These are phyloP conservation scores for Chrysocyon brachyurus DNA, from an alignment of 2,797 vertebrate species.

Conservation along the genomic window DNA sequence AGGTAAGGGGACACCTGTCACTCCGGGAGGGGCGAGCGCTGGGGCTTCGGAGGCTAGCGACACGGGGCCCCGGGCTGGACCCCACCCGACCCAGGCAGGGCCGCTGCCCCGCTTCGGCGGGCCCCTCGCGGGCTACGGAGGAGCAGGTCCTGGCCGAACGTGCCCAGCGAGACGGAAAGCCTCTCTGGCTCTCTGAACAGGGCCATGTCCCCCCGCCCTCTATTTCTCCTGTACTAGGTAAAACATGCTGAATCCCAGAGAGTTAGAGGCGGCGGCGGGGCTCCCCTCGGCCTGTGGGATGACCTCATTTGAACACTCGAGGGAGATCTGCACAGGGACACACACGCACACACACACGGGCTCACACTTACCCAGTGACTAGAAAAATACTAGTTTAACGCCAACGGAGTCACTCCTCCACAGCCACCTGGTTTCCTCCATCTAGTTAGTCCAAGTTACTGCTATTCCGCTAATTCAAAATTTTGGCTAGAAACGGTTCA, in stretches of 20 bases:
- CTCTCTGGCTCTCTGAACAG: not conserved
- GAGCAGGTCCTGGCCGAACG: not conserved
- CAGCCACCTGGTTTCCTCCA: not conserved
- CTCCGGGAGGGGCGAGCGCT: no score
- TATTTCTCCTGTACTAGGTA: conserved; percentile 25
- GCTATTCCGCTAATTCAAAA: not conserved
- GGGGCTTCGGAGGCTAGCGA: no score
- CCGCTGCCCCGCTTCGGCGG: no score
- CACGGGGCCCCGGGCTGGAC: no score
- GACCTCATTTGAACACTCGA: not conserved
- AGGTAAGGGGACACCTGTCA: no score
- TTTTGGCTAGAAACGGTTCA: not conserved
- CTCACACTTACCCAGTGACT: not conserved
- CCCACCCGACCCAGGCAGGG: no score
- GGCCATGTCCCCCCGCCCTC: not conserved
- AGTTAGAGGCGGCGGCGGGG: not conserved
- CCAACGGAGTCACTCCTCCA: not conserved
- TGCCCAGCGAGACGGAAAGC: not conserved
- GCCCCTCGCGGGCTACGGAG: not conserved
- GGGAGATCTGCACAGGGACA: not conserved
- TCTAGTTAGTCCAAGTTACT: not conserved
- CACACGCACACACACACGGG: not conserved
- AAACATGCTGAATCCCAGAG: conserved; percentile 4
- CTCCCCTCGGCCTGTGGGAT: not conserved
- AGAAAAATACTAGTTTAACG: not conserved